Evolutionary conservation across 2,888 invertebrate species (phyloP).

Genomic region (Atethmia centrago): DNA sequence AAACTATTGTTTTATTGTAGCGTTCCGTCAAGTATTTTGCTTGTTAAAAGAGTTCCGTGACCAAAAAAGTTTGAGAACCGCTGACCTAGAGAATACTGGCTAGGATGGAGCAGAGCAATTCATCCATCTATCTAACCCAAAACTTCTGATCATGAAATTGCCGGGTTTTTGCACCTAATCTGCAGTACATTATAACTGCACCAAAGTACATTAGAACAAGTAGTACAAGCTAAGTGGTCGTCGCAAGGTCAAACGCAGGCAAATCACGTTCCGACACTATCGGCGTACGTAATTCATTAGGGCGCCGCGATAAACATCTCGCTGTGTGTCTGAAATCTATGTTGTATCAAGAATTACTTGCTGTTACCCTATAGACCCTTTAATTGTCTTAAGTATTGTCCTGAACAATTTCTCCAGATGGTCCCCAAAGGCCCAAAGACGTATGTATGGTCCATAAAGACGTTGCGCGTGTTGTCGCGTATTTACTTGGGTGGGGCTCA

Average conservation of each 20-base stretch:
- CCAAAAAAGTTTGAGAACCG: too few relatives aligned
- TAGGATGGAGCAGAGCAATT: background rate
- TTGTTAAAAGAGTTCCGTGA: too few relatives aligned
- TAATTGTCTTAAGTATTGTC: background rate
- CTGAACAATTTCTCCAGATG: background rate
- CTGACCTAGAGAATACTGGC: background rate
- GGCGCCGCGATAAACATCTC: constrained; percentile 54
- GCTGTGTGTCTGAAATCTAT: constrained; percentile 21
- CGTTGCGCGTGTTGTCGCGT: background rate
- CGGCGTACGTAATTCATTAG: constrained; percentile 63
- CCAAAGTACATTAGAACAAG: constrained; percentile 29
- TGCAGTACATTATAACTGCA: constrained; percentile 36
- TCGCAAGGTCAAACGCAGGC: constrained; percentile 53
- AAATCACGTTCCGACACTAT: constrained; percentile 60
- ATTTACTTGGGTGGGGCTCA: constrained; percentile 1
- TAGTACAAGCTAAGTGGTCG: constrained; percentile 38
- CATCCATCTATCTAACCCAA: background rate
- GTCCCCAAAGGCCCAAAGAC: background rate
- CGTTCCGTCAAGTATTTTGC: too few relatives aligned
- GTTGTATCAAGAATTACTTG: constrained; percentile 17
- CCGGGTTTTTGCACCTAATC: constrained; percentile 11
- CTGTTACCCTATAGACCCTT: background rate
- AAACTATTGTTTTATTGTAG: too few relatives aligned
- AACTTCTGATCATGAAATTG: background rate
- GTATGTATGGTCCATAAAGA: background rate